Evolutionary conservation across 1,140 invertebrate species (phyloP), one percentile per base, ranked within the genome.

Genomic region (Episyrphus balteatus): DNA sequence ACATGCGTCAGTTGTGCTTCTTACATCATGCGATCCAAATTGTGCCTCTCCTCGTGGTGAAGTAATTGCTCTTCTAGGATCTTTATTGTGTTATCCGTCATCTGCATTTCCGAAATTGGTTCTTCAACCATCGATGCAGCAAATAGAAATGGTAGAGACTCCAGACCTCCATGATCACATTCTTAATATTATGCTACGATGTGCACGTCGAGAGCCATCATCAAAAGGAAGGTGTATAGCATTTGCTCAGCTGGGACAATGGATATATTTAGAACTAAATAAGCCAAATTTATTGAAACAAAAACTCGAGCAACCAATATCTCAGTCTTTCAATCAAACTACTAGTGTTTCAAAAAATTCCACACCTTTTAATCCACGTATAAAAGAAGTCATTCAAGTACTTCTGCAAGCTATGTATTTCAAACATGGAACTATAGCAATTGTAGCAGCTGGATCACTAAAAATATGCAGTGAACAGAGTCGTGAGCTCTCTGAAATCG

Each of bases 41-140:
- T 51, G 51, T 10, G 60, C 88, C 78, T 83, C 85, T 48, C 92
- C 92, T 2, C 76, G 91, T 49, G 83, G 83, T 13, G 92, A 97
- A 63, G 92, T 93, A 1, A 80, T 92, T n/a, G 88, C 90, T 0
- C 83, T 97, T 41, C 72, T 98, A 8, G 92, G 90, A 2, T 84
- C 86, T 0, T 69, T 97, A 37, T 70, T 96, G 17, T 85, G 86
- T 52, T 78, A 93, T 47, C 86, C 90, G 0, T 76, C 84, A 50
- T 78, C 83, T 37, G 75, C 86, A 47, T 75, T 80, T 56, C 82
- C 84, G 49, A 75, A 91, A 11, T 83, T 85, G 2, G 84, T 92
- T 52, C 72, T 98, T 41, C 82, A 94, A 63, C 85, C 89, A 73
- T 33, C 80, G 82, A 55, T 82, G 83, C 53, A 78, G 73, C 51